phyloP scores from a whole-genome alignment of 2,113 vertebrate genomes.

The human (Homo sapiens) region GRCh38 chr3:30680001-30680500 shows the following conservation, averaged over 20 bases:
- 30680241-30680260: background rate
- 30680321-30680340: background rate
- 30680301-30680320: background rate
- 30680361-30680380: background rate
- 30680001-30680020: too few species aligned
- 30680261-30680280: fast-evolving
- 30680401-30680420: background rate
- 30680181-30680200: background rate
- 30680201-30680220: background rate
- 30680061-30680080: too few species aligned
- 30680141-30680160: background rate
- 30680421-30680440: background rate
- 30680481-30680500: background rate
- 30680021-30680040: too few species aligned
- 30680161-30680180: background rate
- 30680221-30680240: background rate
- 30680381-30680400: background rate
- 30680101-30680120: too few species aligned
- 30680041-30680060: too few species aligned
- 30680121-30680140: too few species aligned
- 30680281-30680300: background rate
- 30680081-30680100: too few species aligned
- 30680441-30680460: background rate
- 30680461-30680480: background rate
- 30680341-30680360: background rate